Percentiles rank a stretch among this genome's conserved stretches.
These are phyloP conservation scores for Coenonympha arcania DNA, from an alignment of 2,888 invertebrate genomes.

Conservation along the genomic window DNA sequence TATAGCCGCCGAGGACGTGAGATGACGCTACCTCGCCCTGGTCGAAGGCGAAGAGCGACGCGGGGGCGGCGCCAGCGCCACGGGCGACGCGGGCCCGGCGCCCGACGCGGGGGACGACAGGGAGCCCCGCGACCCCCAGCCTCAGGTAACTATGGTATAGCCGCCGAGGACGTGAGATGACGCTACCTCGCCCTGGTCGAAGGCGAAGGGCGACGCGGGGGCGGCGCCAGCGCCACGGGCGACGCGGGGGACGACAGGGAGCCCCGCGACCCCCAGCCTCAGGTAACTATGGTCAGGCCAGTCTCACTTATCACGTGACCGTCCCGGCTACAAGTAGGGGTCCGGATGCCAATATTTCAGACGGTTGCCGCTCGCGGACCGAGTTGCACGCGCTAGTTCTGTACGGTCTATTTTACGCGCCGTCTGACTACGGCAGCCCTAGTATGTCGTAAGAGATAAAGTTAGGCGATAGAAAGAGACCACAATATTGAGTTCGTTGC, in stretches of 20 bases:
- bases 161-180: slow-evolving; percentile 81
- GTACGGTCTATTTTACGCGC: too few relatives aligned
- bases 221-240: too few relatives aligned
- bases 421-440: too few relatives aligned
- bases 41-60: slow-evolving; percentile 69
- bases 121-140: slow-evolving; percentile 47
- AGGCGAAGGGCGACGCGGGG: slow-evolving; percentile 31
- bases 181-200: slow-evolving; percentile 59
- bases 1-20: slow-evolving; percentile 77
- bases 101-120: slow-evolving; percentile 51
- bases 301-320: too few relatives aligned
- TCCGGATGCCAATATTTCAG: too few relatives aligned
- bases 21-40: slow-evolving; percentile 49
- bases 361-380: too few relatives aligned
- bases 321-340: too few relatives aligned
- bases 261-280: slow-evolving; percentile 46
- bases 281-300: slow-evolving; percentile 38
- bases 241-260: slow-evolving; percentile 50
- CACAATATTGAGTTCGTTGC: too few relatives aligned
- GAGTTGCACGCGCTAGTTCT: too few relatives aligned
- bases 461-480: too few relatives aligned
- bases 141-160: slow-evolving; percentile 33
- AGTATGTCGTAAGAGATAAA: too few relatives aligned
- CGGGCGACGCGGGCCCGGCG: too few relatives aligned
- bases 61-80: slow-evolving; percentile 49